A percentile compares a stretch with the other conserved stretches of the same genome.
Conservation (phyloP, 2,113 vertebrate genomes). For the Ceyx margarethae region DNA sequence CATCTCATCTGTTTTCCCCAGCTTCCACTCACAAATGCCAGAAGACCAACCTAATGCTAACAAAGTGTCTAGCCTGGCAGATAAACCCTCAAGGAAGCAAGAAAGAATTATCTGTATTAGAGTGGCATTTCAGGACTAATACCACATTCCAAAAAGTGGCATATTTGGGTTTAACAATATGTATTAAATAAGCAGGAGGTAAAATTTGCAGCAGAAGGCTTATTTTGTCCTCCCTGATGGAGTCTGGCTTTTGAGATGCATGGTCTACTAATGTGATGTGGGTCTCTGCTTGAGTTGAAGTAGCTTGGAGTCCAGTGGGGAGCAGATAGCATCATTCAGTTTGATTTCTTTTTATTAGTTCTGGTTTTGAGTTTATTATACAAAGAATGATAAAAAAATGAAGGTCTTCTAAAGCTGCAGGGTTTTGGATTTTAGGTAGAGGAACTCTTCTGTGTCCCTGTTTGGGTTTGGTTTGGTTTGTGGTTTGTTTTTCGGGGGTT, state of each 20-base stretch:
- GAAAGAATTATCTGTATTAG: constrained; percentile 67
- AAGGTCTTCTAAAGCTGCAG: constrained; percentile 3
- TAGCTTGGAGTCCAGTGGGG: constrained; percentile 56
- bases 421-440: constrained; percentile 9
- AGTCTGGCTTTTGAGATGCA: constrained; percentile 58
- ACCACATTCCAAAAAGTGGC: constrained; percentile 62
- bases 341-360: constrained; percentile 68
- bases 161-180: constrained; percentile 70
- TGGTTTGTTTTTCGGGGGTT: not conserved
- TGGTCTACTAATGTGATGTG: constrained; percentile 42
- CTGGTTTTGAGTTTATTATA: constrained; percentile 55
- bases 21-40: constrained; percentile 54
- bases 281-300: constrained; percentile 35
- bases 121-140: constrained; percentile 73
- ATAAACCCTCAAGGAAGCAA: constrained; percentile 69
- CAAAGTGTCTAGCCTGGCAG: constrained; percentile 64
- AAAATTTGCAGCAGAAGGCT: constrained; percentile 69
- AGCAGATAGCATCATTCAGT: constrained; percentile 62
- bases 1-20: constrained; percentile 70
- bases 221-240: constrained; percentile 49
- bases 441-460: not conserved
- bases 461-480: not conserved
- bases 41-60: constrained; percentile 66
- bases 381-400: not conserved
- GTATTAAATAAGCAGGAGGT: constrained; percentile 67